A percentile compares a stretch with the other conserved stretches of the same genome.
These are phyloP conservation scores for Apteryx owenii DNA, from an alignment of 2,113 vertebrate species.

Conservation along the genomic window DNA sequence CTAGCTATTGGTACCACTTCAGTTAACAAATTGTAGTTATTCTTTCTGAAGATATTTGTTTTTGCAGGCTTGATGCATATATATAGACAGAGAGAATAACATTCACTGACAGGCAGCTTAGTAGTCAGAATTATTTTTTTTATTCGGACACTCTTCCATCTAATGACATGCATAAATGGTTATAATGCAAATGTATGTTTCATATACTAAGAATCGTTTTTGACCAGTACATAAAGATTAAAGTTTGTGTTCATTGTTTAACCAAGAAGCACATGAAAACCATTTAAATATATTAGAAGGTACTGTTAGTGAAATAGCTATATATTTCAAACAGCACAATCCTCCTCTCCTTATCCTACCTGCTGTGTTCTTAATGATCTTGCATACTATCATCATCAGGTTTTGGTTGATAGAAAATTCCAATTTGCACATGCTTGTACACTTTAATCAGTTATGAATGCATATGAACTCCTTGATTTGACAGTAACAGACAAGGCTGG, in stretches of 20 bases:
- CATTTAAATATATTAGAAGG: not conserved
- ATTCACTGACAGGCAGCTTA: not conserved
- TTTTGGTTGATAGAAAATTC: not conserved
- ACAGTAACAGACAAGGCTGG: not conserved
- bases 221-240: not conserved
- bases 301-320: not conserved
- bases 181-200: not conserved
- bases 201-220: not conserved
- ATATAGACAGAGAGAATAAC: not conserved
- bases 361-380: not conserved
- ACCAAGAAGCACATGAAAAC: not conserved
- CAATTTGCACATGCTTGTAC: not conserved
- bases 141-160: not conserved
- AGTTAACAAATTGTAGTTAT: not conserved
- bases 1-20: not conserved
- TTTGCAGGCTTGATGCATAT: not conserved
- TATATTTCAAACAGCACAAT: not conserved
- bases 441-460: not conserved
- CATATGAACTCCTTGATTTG: not conserved
- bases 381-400: too few species aligned
- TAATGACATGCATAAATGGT: not conserved
- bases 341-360: not conserved
- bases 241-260: not conserved
- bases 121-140: not conserved
- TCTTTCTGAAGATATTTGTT: not conserved